Base-by-base conservation (phyloP, 2,113 vertebrate species). In the Oryzias melastigma region DNA sequence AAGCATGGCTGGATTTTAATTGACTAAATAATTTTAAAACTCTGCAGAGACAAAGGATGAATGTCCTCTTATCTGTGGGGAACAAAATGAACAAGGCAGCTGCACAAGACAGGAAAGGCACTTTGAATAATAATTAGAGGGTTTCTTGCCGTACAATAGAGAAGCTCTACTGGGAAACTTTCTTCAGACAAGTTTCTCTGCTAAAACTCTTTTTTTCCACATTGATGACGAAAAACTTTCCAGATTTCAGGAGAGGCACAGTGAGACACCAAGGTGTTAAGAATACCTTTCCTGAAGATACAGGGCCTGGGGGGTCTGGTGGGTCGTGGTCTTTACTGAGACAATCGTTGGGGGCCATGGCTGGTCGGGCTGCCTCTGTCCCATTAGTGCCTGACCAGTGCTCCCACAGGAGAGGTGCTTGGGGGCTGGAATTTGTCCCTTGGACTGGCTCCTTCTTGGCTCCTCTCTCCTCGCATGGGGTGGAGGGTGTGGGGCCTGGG, bases 21-120 rank as follows among this genome's bases (percentile, higher is more conserved):
- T 82, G 77, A 86, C 80, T 85, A 88, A 78, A 88, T 88, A 60
- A 78, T 79, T 82, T 73, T 77, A 85, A 82, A 67, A 84, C 68
- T 81, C 63, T 67, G 72, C 77, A 89, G 82, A 86, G 81, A 84
- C 82, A 85, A 83, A 82, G 56, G 72, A 86, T 83, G 77, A 88
- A 86, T 83, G 71, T 25, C 58, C 71, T 80, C 75, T 85, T 85
- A 87, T 87, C 86, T 84, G 63, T 46, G 64, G 62, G 73, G 53
- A 78, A 75, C 65, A 55, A 86, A 86, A 81, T 73, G 58, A 87
- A 82, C 67, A 63, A 57, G 49, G 52, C 64, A 68, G 79, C 60
- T 74, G 65, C 71, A 68, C 62, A 77, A 72, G 74, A 75, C 35
- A 35, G 35, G 35, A 35, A 35, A 35, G 35, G 10, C 52, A 55